Base-by-base conservation (phyloP, 1,140 invertebrate genomes). In the Leptonema lineaticorne region DNA sequence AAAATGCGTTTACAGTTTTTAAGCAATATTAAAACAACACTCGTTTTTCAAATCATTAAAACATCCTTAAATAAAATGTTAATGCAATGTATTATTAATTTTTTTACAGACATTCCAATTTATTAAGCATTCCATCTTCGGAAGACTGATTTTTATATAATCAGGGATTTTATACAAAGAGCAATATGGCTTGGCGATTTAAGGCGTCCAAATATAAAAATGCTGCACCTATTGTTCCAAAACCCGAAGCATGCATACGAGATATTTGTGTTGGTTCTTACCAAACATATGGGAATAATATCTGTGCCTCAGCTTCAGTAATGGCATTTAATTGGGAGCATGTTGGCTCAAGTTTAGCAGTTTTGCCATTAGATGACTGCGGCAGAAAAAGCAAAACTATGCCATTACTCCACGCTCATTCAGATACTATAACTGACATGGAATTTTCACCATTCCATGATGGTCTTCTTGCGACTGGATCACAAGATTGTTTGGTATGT, bases 131-230 rank as follows among this genome's bases (percentile, higher is more conserved):
- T 58, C 56, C 56, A 11, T 41, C 11, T 14, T 41, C 37, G 37
- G 9, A 9, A 41, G 37, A 41, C 37, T 41, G 37, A 41, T 41
- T 41, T n/a, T n/a, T n/a, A n/a, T n/a, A n/a, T n/a, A n/a, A n/a
- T n/a, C n/a, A n/a, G n/a, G n/a, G n/a, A n/a, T n/a, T 50, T 50
- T 53, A 53, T 18, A 53, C 48, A 22, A 20, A 53, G 2, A 53
- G 18, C 75, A 87, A 78, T 74, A 94, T 94, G 92, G 92, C 92
- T 81, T 96, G 93, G 93, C 86, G 93, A 82, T 96, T 97, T 82
- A 97, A 97, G 86, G 92, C 92, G 77, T 96, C 94, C 63, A 97
- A 97, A 79, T 97, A 95, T 80, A 96, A 96, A 87, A 97, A 97
- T 92, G 92, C 94, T 67, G 90, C 92, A 70, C 93, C 94, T 24